These are phyloP conservation scores for Coendou prehensilis DNA, from an alignment of 2,797 vertebrate genomes.

Conservation along the genomic window DNA sequence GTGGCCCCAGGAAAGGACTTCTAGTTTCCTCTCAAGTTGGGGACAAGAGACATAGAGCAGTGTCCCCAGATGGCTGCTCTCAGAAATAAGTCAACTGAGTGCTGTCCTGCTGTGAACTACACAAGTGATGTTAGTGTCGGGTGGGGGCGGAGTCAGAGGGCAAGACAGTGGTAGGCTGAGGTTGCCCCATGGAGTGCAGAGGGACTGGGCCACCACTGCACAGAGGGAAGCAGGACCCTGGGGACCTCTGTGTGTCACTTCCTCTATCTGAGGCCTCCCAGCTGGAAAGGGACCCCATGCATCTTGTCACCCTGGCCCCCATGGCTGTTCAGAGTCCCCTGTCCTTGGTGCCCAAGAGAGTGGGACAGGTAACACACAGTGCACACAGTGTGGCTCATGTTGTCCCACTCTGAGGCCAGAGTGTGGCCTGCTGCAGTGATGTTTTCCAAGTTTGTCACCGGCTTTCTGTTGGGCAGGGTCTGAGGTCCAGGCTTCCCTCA, in stretches of 20 bases:
- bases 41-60: background rate
- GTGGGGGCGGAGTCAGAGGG: background rate
- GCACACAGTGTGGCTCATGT: background rate
- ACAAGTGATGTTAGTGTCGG: background rate
- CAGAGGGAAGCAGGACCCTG: background rate
- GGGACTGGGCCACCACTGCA: background rate
- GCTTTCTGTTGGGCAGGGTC: slow-evolving; percentile 69
- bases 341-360: background rate
- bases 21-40: background rate
- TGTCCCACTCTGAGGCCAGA: background rate
- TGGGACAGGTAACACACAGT: background rate
- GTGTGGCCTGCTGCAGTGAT: background rate
- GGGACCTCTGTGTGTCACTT: background rate
- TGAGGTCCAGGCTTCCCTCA: background rate
- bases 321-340: background rate
- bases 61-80: background rate
- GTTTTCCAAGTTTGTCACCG: slow-evolving; percentile 71
- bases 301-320: background rate
- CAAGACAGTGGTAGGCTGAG: background rate
- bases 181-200: background rate
- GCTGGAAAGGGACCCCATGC: background rate
- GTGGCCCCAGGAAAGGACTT: background rate
- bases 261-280: background rate
- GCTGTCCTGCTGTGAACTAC: background rate
- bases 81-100: background rate